These are phyloP conservation scores for Azemiops feae DNA, from an alignment of 2,113 vertebrate genomes.

Conservation along the genomic window DNA sequence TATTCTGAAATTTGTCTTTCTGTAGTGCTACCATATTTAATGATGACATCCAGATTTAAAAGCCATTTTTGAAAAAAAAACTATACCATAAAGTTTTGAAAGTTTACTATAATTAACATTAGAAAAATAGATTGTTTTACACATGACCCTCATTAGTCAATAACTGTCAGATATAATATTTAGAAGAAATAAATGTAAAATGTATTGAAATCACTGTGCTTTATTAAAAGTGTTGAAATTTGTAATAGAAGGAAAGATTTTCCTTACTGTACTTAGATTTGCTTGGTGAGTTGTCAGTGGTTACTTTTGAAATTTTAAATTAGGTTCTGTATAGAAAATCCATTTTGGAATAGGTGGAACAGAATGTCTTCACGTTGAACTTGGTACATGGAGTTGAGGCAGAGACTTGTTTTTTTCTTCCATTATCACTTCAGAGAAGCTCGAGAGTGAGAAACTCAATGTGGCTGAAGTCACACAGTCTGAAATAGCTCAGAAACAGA, in stretches of 20 bases:
- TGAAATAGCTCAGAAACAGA: conserved; percentile 89
- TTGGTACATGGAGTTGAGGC: conserved; percentile 7
- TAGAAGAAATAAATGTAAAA: conserved; percentile 18
- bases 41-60: neutral
- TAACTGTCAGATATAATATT: neutral
- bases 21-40: neutral
- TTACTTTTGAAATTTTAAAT: conserved; percentile 5
- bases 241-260: neutral
- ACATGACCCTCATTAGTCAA: neutral
- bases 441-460: conserved; percentile 86
- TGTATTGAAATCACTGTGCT: neutral
- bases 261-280: neutral
- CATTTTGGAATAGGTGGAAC: neutral
- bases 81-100: neutral
- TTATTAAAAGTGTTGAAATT: neutral
- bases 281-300: neutral
- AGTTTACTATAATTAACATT: neutral
- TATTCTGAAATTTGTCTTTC: neutral
- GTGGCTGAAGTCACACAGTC: conserved; percentile 89
- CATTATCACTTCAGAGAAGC: conserved; percentile 74
- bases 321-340: neutral
- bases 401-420: conserved; percentile 30
- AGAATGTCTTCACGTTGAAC: conserved; percentile 25
- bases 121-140: neutral
- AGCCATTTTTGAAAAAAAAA: neutral